phyloP scores from a whole-genome alignment of 1,140 invertebrate species.

The Ceratoteleas bidentatus region DNA sequence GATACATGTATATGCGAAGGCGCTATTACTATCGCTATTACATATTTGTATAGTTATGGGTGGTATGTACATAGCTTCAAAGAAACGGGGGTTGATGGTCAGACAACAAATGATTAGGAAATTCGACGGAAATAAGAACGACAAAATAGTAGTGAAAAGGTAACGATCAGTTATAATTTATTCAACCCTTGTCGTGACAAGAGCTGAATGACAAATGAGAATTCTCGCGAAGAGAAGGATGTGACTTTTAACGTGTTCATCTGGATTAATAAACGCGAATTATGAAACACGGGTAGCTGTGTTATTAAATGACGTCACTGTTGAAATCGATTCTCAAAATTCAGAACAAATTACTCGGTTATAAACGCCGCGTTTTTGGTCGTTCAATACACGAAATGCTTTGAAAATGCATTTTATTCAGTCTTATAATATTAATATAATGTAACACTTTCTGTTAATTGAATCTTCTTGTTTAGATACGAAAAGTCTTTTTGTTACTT shows the following conservation, averaged over 20 bases:
- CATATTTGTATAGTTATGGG: neutral
- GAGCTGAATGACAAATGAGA: conserved; percentile 9
- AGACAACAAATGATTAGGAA: no score
- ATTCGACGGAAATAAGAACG: neutral
- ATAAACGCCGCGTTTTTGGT: no score
- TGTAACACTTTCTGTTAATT: conserved; percentile 1
- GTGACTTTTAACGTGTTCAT: conserved; percentile 19
- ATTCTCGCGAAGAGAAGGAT: conserved; percentile 34
- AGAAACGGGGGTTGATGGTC: neutral
- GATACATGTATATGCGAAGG: neutral
- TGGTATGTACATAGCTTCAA: conserved; percentile 7
- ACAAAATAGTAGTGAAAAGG: conserved; percentile 31
- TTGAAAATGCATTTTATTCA: conserved; percentile 22
- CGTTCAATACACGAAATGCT: neutral
- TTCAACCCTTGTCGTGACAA: conserved; percentile 6
- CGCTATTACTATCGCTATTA: neutral
- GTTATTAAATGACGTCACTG: neutral
- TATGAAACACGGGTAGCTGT: no score
- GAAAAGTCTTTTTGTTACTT: no score
- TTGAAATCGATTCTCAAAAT: neutral
- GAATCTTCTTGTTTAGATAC: neutral
- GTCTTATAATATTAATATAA: conserved; percentile 18
- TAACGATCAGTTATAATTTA: conserved; percentile 16
- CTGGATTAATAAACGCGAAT: neutral
- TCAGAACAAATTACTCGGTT: no score